phyloP scores from a whole-genome alignment of 2,113 vertebrate species.

The Verasper variegatus region DNA sequence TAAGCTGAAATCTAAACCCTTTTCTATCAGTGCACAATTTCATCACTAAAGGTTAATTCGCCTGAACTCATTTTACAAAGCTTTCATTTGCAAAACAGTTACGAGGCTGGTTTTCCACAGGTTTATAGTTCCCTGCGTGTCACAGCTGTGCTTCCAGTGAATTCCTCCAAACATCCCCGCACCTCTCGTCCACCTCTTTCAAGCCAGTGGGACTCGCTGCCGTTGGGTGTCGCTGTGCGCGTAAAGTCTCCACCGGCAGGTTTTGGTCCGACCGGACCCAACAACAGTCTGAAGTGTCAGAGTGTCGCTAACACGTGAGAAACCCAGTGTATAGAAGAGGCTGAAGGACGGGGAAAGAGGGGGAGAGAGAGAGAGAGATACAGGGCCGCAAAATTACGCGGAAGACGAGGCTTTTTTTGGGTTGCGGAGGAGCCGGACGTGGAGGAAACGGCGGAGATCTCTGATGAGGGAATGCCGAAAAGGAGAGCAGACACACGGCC shows the following conservation, averaged over 20 bases:
- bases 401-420: constrained; percentile 22
- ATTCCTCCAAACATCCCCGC: not conserved
- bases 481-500: constrained; percentile 63
- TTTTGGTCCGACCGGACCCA: constrained; percentile 66
- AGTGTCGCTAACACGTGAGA: constrained; percentile 70
- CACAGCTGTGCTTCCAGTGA: not conserved
- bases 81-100: not conserved
- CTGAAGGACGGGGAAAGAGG: constrained; percentile 33
- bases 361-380: not conserved
- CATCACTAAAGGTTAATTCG: not conserved
- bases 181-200: not conserved
- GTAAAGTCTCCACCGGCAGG: constrained; percentile 53
- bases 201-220: constrained; percentile 7
- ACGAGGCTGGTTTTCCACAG: too few relatives aligned
- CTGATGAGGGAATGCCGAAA: constrained; percentile 70
- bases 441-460: constrained; percentile 57
- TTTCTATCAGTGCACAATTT: not conserved
- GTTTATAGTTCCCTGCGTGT: too few relatives aligned
- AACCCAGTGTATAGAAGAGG: constrained; percentile 43
- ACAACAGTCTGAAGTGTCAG: constrained; percentile 74
- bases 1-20: not conserved
- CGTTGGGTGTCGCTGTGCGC: constrained; percentile 81
- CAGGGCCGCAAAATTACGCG: constrained; percentile 31
- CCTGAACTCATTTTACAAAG: not conserved
- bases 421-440: constrained; percentile 34